These are phyloP conservation scores for Leptinotarsa defecta DNA, from an alignment of 1,140 invertebrate species.

Conservation along the genomic window DNA sequence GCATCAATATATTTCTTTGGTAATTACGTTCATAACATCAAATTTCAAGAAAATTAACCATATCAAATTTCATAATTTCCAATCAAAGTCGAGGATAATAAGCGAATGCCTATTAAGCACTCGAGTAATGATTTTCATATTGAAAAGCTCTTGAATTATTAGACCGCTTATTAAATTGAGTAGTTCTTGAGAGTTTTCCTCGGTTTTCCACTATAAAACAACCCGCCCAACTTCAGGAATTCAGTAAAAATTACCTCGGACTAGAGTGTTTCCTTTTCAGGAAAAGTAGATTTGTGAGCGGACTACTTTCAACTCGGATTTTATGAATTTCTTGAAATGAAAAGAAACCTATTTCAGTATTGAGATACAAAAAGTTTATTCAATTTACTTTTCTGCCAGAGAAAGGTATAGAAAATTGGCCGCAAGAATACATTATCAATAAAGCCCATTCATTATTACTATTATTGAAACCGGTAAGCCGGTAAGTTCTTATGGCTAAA, in stretches of 20 bases:
- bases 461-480: too few relatives aligned
- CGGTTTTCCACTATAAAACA: not conserved
- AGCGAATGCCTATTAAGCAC: not conserved
- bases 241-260: not conserved
- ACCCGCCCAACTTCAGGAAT: not conserved
- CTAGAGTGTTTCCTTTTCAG: not conserved
- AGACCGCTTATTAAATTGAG: not conserved
- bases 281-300: not conserved
- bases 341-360: not conserved
- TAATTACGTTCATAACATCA: too few relatives aligned
- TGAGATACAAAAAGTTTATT: too few relatives aligned
- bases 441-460: too few relatives aligned
- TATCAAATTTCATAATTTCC: not conserved
- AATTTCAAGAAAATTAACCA: not conserved
- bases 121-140: conserved; percentile 3
- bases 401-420: too few relatives aligned
- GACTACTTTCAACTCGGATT: not conserved
- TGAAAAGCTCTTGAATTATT: conserved; percentile 8
- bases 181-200: not conserved
- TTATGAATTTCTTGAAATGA: not conserved
- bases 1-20: too few relatives aligned
- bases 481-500: too few relatives aligned
- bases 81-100: not conserved
- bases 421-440: too few relatives aligned
- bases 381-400: too few relatives aligned